Conservation (phyloP, 2,888 invertebrate genomes). For the Biston betularia region DNA sequence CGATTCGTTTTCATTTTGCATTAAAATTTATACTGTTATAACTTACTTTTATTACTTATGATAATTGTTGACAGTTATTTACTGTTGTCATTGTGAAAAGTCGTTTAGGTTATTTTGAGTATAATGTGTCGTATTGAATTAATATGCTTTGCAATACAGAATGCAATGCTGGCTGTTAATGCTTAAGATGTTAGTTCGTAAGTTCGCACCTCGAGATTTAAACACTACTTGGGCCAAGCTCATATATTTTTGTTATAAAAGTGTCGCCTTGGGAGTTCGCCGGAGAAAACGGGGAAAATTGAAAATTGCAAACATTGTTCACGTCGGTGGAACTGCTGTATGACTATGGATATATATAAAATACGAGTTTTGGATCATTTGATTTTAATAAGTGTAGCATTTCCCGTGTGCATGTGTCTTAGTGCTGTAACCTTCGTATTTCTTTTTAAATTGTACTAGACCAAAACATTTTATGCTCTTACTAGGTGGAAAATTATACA, state of each 20-base stretch:
- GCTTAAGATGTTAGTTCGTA: slow-evolving; percentile 14
- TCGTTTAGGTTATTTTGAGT: background rate
- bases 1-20: background rate
- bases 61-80: background rate
- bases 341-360: too few species aligned
- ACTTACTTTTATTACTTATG: slow-evolving; percentile 1
- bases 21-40: slow-evolving; percentile 5
- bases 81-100: background rate
- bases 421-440: too few species aligned
- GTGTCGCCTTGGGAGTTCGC: background rate
- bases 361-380: too few species aligned
- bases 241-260: slow-evolving; percentile 22
- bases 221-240: slow-evolving; percentile 22
- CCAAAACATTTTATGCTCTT: too few species aligned
- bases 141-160: background rate
- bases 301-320: background rate
- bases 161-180: background rate
- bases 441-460: too few species aligned
- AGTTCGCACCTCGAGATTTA: slow-evolving; percentile 7
- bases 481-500: too few species aligned
- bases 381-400: too few species aligned
- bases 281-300: background rate
- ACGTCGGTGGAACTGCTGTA: too few species aligned
- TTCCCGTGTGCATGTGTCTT: too few species aligned
- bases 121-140: background rate